Evolutionary conservation across 2,888 invertebrate genomes (phyloP).

Genomic region (Polietes domitor): DNA sequence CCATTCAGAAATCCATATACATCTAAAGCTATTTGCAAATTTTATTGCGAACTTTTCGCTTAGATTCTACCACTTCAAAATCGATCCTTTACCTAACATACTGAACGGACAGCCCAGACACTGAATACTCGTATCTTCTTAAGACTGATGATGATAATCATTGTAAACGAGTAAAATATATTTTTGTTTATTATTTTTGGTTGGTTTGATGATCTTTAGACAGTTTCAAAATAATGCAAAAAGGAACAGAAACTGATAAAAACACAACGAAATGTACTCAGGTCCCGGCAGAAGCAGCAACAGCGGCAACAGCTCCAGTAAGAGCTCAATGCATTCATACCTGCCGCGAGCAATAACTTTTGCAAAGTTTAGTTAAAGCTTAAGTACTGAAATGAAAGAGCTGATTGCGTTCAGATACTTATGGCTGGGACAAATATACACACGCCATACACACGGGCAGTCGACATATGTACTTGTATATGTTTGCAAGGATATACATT

Average conservation of each 20-base stretch:
- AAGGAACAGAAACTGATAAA: neutral
- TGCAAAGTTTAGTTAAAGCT: constrained; percentile 58
- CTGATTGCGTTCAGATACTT: constrained; percentile 52
- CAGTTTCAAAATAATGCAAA: constrained; percentile 13
- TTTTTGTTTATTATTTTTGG: constrained; percentile 29
- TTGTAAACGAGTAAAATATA: constrained; percentile 30
- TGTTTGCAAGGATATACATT: neutral
- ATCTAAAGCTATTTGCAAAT: too few relatives aligned
- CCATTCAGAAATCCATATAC: too few relatives aligned
- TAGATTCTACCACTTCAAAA: too few relatives aligned
- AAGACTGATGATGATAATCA: constrained; percentile 22
- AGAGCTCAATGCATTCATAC: constrained; percentile 6
- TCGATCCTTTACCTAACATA: neutral
- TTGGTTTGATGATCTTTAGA: constrained; percentile 24
- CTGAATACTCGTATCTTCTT: neutral
- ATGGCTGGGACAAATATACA: neutral
- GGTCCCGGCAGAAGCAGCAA: neutral
- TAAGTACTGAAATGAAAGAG: constrained; percentile 50
- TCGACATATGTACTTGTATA: neutral
- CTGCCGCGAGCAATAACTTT: constrained; percentile 62
- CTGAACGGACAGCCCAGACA: neutral
- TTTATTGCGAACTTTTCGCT: too few relatives aligned
- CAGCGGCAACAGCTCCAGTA: too few relatives aligned
- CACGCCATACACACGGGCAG: constrained; percentile 22
- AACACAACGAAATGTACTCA: constrained; percentile 6